Evolutionary conservation across 2,797 vertebrate species (phyloP), one percentile per base, ranked within the genome.

Genomic region (Nothura maculosa): DNA sequence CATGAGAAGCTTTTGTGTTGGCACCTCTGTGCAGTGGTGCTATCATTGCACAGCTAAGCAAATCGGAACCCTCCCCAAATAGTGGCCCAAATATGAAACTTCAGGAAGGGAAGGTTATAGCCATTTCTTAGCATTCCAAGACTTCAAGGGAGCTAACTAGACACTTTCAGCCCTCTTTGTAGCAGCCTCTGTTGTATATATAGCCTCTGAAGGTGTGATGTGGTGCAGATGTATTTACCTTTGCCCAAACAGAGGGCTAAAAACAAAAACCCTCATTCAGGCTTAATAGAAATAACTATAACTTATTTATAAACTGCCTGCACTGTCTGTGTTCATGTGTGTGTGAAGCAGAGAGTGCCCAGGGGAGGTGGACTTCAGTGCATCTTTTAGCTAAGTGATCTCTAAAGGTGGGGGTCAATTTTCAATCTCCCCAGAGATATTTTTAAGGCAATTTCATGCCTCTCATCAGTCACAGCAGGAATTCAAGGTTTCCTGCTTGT

Each of bases 131-230:
- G 12, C 22, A 58, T 28, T 9, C 2, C 14, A 45, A n/a, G 6
- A 2, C 21, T 67, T 75, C 27, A 54, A 57, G 10, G 6, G 12
- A 74, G 20, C 9, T 25, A 63, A 30, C 24, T 4, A 9, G 3
- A 9, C 0, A 1, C 1, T 19, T 85, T 47, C n/a, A 7, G 24
- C 36, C 6, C 68, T 69, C 27, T 8, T 14, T 52, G 38, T 30
- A 85, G 72, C 50, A 60, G 16, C 42, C 43, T 9, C 12, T 67
- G 15, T 30, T 45, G 47, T 24, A 16, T 3, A 4, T 69, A 28
- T 16, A 25, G 11, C 42, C 34, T 42, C 10, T n/a, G 0, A 7
- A 18, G 58, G 14, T 11, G n/a, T 55, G 17, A 2, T 0, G 0
- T 3, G 22, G 20, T 67, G 24, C 43, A 66, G 24, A 34, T 10